Conservation (phyloP, 2,888 invertebrate species). For the Lamellibrachia satsuma region DNA sequence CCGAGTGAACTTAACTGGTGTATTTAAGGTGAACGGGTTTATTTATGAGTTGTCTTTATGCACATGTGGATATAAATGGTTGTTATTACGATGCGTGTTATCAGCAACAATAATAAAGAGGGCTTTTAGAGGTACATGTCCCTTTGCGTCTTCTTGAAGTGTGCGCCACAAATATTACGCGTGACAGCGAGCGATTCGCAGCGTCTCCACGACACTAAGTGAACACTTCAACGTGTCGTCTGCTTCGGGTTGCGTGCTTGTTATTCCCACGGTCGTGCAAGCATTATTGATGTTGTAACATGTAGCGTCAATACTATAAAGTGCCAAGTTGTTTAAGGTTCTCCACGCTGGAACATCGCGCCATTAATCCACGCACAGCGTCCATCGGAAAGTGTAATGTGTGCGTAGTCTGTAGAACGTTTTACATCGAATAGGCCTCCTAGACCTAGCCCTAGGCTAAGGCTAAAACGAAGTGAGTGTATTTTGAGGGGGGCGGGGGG, state of each 20-base stretch:
- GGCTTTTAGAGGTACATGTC: conserved; percentile 5
- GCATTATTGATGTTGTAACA: background rate
- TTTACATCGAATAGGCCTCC: no score
- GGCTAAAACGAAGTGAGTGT: no score
- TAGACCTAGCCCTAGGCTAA: no score
- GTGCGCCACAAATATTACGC: background rate
- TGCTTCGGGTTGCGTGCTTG: background rate
- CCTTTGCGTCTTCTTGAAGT: background rate
- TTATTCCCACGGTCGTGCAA: background rate
- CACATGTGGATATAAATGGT: background rate
- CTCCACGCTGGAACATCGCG: background rate
- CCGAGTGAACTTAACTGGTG: background rate
- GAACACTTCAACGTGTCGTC: background rate
- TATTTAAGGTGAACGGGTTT: conserved; percentile 8
- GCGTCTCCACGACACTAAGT: background rate
- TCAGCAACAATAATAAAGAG: conserved; percentile 4
- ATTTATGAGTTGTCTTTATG: background rate
- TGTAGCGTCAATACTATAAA: background rate
- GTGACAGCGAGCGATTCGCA: background rate
- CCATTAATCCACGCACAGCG: no score
- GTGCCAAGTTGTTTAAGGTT: background rate
- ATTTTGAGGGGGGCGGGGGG: no score
- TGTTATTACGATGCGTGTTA: background rate
- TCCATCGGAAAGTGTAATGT: background rate
- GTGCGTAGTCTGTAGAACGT: no score